Evolutionary conservation across 1,140 invertebrate genomes (phyloP), one percentile per base, ranked within the genome.

Genomic region (Conus ventricosus): DNA sequence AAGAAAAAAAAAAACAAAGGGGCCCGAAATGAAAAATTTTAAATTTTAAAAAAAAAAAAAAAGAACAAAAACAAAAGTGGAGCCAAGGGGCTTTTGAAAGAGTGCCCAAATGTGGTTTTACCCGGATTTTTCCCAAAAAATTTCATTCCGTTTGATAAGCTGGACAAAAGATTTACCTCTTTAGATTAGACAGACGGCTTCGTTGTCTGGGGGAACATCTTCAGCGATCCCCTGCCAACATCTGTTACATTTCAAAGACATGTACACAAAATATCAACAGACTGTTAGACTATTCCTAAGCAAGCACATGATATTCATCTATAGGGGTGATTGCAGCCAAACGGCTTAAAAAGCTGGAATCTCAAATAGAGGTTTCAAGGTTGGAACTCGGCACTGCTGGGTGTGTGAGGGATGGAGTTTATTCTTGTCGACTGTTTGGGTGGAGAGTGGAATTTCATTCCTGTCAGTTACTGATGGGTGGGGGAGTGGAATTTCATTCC

Each of bases 171-270:
- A 54, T 60, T 60, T 83, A 89, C 88, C 88, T 89, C 88, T 89
- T 80, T 89, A 82, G 54, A 76, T 25, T 67, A 81, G 82, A 63
- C 53, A 85, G 60, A 60, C 80, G 60, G 63, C 76, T 83, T 55
- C 88, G 51, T 25, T 71, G 88, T 80, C 86, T 89, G 83, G 82
- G 82, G 83, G 84, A 67, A 84, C 81, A 67, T 88, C 23, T 85
- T 76, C 87, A 84, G 13, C 15, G 20, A 13, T 71, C 11, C 20
- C 23, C 67, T 71, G 67, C 67, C 67, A 71, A 71, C 67, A 71
- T 71, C 67, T 71, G 67, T 20, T 23, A 71, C 0, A 71, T 13
- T 13, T 5, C 57, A 60, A 60, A 60, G 8, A 60, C 57, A 60
- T 15, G 15, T 15, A 60, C 57, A 60, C 1, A 60, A 60, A 60